These are phyloP conservation scores for Dasysyrphus albostriatus DNA, from an alignment of 2,888 invertebrate genomes.

Conservation along the genomic window DNA sequence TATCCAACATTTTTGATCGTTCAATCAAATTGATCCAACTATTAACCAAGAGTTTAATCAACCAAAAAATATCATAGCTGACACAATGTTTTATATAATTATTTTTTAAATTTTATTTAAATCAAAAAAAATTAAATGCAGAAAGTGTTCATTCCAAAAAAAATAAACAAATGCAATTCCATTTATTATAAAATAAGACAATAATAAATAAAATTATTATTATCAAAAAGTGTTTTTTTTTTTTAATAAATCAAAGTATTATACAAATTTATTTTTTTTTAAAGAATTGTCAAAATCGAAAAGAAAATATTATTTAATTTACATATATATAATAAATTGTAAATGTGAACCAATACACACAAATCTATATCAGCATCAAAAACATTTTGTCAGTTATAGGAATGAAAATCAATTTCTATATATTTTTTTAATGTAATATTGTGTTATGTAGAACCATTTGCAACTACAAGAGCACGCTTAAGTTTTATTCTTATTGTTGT, in stretches of 20 bases:
- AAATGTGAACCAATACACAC: constrained; percentile 56
- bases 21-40: constrained; percentile 43
- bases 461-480: constrained; percentile 74
- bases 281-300: constrained; percentile 49
- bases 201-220: constrained; percentile 22
- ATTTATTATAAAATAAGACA: constrained; percentile 52
- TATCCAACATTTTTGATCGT: constrained; percentile 21
- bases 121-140: constrained; percentile 43
- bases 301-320: constrained; percentile 36
- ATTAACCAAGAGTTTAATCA: constrained; percentile 75
- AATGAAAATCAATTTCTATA: constrained; percentile 33
- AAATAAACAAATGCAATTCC: constrained; percentile 72
- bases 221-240: constrained; percentile 35
- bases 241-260: constrained; percentile 27
- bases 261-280: constrained; percentile 45
- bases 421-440: constrained; percentile 33
- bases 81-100: constrained; percentile 83
- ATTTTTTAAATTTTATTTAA: constrained; percentile 78
- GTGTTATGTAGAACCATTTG: constrained; percentile 61
- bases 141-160: constrained; percentile 55
- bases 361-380: constrained; percentile 82
- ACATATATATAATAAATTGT: constrained; percentile 38
- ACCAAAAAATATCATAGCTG: constrained; percentile 82
- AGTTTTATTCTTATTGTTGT: constrained; percentile 75
- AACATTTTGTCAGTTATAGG: constrained; percentile 85